Evolutionary conservation across 1,140 invertebrate species (phyloP).

Genomic region (Leptoteleia sp.): DNA sequence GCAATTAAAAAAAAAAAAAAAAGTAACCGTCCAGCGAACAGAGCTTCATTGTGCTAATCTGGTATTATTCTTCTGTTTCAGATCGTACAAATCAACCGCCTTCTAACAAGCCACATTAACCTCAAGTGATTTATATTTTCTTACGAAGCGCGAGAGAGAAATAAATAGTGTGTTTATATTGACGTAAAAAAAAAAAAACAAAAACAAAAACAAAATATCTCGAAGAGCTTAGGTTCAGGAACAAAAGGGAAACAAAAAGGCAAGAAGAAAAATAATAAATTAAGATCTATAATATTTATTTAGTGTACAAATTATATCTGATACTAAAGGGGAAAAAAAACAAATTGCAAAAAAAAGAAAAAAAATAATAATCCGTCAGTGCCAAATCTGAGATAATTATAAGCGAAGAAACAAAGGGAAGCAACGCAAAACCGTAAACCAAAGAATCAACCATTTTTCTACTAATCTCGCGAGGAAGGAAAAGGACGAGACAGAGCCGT

Average conservation of each 20-base stretch:
- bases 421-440: slow-evolving; percentile 75
- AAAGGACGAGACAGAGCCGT: slow-evolving; percentile 28
- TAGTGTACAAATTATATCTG: slow-evolving; percentile 80
- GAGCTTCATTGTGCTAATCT: slow-evolving; percentile 48
- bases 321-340: slow-evolving; percentile 61
- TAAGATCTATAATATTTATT: slow-evolving; percentile 79
- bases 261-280: slow-evolving; percentile 55
- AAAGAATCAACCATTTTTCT: slow-evolving; percentile 82
- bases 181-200: slow-evolving; percentile 71
- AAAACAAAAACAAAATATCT: too few species aligned
- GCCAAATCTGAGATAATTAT: slow-evolving; percentile 77
- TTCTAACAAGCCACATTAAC: slow-evolving; percentile 82
- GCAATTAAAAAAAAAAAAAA: too few species aligned
- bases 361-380: slow-evolving; percentile 81
- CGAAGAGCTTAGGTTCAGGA: slow-evolving; percentile 73
- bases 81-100: slow-evolving; percentile 82
- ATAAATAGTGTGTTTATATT: slow-evolving; percentile 81
- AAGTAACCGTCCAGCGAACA: too few species aligned
- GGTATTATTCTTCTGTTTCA: slow-evolving; percentile 74
- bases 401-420: slow-evolving; percentile 48
- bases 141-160: slow-evolving; percentile 78
- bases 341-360: slow-evolving; percentile 72
- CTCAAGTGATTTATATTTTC: slow-evolving; percentile 83
- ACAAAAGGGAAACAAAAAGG: slow-evolving; percentile 59
- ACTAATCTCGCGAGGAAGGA: slow-evolving; percentile 73